Base-by-base conservation (phyloP, 2,113 vertebrate genomes). In the Panthera leo region DNA sequence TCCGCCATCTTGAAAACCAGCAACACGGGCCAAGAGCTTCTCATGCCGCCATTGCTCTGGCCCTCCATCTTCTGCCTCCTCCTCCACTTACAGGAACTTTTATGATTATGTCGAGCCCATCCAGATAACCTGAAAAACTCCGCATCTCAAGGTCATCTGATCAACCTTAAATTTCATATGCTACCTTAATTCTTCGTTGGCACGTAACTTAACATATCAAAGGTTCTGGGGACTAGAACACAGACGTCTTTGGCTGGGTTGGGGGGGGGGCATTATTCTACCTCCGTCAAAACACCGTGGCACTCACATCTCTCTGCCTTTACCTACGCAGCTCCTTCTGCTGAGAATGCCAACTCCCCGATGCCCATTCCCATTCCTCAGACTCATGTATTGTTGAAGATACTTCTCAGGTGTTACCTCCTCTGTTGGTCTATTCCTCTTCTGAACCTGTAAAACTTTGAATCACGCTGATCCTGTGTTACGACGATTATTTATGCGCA, bases 11-110 rank as follows among this genome's bases (percentile, higher is more conserved):
- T 29, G 12, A 45, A 29, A 29, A 25, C 75, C 27, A 78, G 45
- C 29, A 31, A 9, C 75, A 19, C 4, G 13, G 73, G 75, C 45
- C 45, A 45, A 2, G 27, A 16, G 42, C 31, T 68, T 16, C 31
- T n/a, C 58, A 31, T 0, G 5, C 5, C 0, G 29, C 10, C 39
- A 34, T 31, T 39, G 31, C 61, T 29, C 29, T 12, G 16, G 39
- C 3, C 19, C 16, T 27, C 63, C 12, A 0, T 36, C 85, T 67
- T 36, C 85, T 10, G 45, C 85, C 85, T 16, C 85, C 61, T 23
- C 42, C 7, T 11, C 39, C 65, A 16, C 42, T n/a, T 34, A 51
- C 12, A 51, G 27, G 31, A 42, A 45, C 39, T 15, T 42, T 45
- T 42, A 75, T 42, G 23, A 75, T 75, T 29, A 45, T 4, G 23